Evolutionary conservation across 2,888 invertebrate species (phyloP).

Genomic region (Lapara coniferarum): DNA sequence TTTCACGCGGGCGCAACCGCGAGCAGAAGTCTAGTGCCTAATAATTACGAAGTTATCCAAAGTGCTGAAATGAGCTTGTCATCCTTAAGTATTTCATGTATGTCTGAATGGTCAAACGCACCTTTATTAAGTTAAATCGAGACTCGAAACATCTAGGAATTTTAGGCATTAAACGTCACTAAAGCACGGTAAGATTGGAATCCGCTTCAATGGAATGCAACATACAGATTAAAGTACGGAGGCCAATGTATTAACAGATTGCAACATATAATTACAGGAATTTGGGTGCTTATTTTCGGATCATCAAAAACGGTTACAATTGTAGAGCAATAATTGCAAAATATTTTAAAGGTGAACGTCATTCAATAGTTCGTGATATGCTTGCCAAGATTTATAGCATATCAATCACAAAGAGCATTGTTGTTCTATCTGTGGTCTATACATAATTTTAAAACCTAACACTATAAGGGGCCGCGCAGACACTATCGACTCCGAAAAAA

Average conservation of each 20-base stretch:
- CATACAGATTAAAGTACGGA: background rate
- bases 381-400: constrained; percentile 1
- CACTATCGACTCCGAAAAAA: too few relatives aligned
- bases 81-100: too few relatives aligned
- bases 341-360: constrained; percentile 22
- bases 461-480: too few relatives aligned
- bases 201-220: background rate
- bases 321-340: constrained; percentile 21
- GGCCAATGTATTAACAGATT: constrained; percentile 2
- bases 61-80: too few relatives aligned
- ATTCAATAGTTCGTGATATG: constrained; percentile 23
- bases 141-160: background rate
- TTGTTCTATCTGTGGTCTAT: background rate
- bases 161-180: background rate
- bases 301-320: constrained; percentile 12
- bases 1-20: too few relatives aligned
- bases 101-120: too few relatives aligned
- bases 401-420: constrained; percentile 12
- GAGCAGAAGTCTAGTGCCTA: too few relatives aligned
- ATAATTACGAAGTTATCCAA: too few relatives aligned
- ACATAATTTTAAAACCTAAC: background rate
- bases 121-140: too few relatives aligned
- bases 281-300: constrained; percentile 12
- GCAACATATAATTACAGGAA: constrained; percentile 1
- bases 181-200: background rate